These are phyloP conservation scores for Carcharodon carcharias DNA, from an alignment of 2,797 vertebrate species.

Conservation along the genomic window DNA sequence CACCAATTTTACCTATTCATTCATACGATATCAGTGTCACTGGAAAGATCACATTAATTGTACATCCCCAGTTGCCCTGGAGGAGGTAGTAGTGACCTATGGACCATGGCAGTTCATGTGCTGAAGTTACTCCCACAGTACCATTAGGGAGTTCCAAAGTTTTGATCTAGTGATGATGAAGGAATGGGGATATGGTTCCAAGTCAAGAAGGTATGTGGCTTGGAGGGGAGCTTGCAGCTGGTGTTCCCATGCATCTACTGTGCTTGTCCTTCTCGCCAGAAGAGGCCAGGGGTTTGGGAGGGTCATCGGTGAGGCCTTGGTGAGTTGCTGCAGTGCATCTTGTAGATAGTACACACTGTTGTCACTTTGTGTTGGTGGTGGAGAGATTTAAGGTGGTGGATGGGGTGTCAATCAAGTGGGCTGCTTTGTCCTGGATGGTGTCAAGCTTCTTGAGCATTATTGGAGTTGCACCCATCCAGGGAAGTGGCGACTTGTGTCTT, in stretches of 20 bases:
- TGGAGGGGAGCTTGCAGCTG: not conserved
- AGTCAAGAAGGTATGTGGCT: not conserved
- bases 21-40: not conserved
- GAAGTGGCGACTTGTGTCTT: not conserved
- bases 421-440: not conserved
- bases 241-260: not conserved
- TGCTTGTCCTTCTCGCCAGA: not conserved
- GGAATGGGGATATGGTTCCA: not conserved
- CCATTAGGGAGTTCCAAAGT: not conserved
- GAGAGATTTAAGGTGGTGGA: not conserved
- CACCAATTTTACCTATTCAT: not conserved
- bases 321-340: not conserved
- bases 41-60: not conserved
- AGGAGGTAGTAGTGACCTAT: not conserved
- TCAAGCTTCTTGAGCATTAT: not conserved
- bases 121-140: not conserved
- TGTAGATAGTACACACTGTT: not conserved
- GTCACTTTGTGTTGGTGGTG: not conserved
- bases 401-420: not conserved
- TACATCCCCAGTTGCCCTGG: not conserved
- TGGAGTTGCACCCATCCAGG: not conserved
- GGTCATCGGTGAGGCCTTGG: not conserved
- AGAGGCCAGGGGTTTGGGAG: not conserved
- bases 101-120: not conserved
- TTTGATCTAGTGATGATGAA: not conserved